phyloP scores from a whole-genome alignment of 2,888 invertebrate genomes.

The Crioceris asparagi region DNA sequence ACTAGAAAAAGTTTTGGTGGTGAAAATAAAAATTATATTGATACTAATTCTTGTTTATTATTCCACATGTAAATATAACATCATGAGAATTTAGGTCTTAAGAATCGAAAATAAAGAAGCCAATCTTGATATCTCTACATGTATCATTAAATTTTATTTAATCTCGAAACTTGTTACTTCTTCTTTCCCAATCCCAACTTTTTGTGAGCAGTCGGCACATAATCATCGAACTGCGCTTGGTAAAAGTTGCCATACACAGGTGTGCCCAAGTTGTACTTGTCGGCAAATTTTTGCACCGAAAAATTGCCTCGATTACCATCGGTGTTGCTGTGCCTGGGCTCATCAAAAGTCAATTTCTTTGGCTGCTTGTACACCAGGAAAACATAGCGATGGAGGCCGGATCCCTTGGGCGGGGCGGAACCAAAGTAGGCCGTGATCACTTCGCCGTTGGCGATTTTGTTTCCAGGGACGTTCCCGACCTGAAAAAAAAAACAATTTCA shows the following conservation, averaged over 20 bases:
- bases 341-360: slow-evolving; percentile 36
- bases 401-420: slow-evolving; percentile 60
- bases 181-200: slow-evolving; percentile 10
- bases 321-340: slow-evolving; percentile 38
- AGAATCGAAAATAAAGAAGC: too few relatives aligned
- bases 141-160: too few relatives aligned
- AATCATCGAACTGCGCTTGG: slow-evolving; percentile 31
- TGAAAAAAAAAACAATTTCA: too few relatives aligned
- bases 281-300: slow-evolving; percentile 44
- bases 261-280: slow-evolving; percentile 46
- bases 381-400: slow-evolving; percentile 62
- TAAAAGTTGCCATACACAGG: slow-evolving; percentile 54
- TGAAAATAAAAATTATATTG: too few relatives aligned
- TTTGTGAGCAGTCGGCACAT: slow-evolving; percentile 9
- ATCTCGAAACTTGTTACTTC: too few relatives aligned
- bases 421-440: slow-evolving; percentile 53
- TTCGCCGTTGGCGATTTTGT: slow-evolving; percentile 51
- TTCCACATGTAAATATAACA: too few relatives aligned
- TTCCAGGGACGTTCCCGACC: slow-evolving; percentile 57
- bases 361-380: slow-evolving; percentile 60
- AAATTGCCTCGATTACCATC: slow-evolving; percentile 47
- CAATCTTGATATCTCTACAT: too few relatives aligned
- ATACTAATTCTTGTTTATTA: too few relatives aligned
- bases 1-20: too few relatives aligned
- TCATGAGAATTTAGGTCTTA: too few relatives aligned